Evolutionary conservation across 2,113 vertebrate species (phyloP).

Genomic region (Lamprotornis superbus): DNA sequence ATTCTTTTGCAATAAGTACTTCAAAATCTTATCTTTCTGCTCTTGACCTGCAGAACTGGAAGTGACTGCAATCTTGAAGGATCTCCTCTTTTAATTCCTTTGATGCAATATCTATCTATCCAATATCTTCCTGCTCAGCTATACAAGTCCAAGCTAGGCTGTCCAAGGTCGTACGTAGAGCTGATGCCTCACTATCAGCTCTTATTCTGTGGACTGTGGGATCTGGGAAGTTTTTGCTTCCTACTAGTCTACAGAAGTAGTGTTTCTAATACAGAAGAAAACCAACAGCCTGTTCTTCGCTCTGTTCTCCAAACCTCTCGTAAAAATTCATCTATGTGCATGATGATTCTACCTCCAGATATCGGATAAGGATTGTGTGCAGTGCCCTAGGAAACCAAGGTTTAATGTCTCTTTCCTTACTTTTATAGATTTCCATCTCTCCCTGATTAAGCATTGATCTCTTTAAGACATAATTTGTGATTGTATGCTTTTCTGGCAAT

Average conservation of each 20-base stretch:
- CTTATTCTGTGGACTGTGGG: neutral
- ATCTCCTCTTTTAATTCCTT: neutral
- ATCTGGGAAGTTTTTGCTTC: neutral
- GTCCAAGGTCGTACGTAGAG: neutral
- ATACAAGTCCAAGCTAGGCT: neutral
- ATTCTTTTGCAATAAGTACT: neutral
- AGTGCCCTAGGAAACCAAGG: neutral
- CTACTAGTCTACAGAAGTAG: neutral
- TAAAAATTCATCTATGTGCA: neutral
- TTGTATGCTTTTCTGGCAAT: neutral
- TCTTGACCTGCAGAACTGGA: neutral
- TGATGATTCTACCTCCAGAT: neutral
- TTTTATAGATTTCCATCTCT: neutral
- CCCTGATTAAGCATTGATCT: neutral
- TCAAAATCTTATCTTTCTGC: neutral
- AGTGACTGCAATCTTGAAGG: neutral
- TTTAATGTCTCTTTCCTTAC: neutral
- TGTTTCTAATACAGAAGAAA: neutral
- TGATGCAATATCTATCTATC: neutral
- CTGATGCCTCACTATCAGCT: neutral
- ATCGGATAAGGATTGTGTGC: neutral
- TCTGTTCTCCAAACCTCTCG: neutral
- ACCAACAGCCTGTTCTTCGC: neutral
- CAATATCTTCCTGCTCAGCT: neutral
- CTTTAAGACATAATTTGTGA: neutral